phyloP scores from a whole-genome alignment of 2,797 vertebrate species.

The Menidia menidia region DNA sequence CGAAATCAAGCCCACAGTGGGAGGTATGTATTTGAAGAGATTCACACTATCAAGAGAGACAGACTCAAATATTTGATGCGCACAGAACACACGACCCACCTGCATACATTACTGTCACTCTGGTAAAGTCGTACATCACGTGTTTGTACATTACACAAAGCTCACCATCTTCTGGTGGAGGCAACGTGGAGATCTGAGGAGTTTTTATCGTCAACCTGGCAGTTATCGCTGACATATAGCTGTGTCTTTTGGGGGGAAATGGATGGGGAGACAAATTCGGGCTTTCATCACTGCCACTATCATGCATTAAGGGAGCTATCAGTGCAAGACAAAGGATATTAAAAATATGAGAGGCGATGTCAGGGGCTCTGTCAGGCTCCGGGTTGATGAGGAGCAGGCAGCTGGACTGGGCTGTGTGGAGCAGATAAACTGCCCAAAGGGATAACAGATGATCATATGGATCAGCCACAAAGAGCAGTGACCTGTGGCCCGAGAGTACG shows the following conservation, averaged over 20 bases:
- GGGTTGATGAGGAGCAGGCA: slow-evolving; percentile 53
- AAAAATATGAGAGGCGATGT: slow-evolving; percentile 67
- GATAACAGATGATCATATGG: slow-evolving; percentile 40
- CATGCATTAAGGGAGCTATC: slow-evolving; percentile 72
- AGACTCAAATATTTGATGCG: slow-evolving; percentile 34
- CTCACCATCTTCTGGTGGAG: slow-evolving; percentile 3
- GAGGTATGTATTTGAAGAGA: slow-evolving; percentile 41
- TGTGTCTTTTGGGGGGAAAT: slow-evolving; percentile 58
- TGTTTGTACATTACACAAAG: slow-evolving; percentile 29
- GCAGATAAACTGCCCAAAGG: slow-evolving; percentile 18
- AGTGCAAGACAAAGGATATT: slow-evolving; percentile 77
- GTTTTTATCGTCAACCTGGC: slow-evolving; percentile 58
- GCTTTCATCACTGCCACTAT: slow-evolving; percentile 62
- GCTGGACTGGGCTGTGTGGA: slow-evolving; percentile 45
- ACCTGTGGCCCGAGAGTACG: slow-evolving; percentile 42
- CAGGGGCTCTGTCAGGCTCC: slow-evolving; percentile 53
- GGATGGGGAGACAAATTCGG: slow-evolving; percentile 57
- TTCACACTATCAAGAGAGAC: slow-evolving; percentile 21
- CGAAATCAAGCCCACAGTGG: slow-evolving; percentile 60
- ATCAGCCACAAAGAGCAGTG: slow-evolving; percentile 23
- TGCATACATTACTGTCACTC: slow-evolving; percentile 53
- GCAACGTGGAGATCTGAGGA: slow-evolving; percentile 48
- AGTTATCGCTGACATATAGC: slow-evolving; percentile 66
- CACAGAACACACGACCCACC: slow-evolving; percentile 40
- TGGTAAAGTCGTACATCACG: slow-evolving; percentile 39